Conservation (phyloP, 1,140 invertebrate species). For the Venturia canescens region DNA sequence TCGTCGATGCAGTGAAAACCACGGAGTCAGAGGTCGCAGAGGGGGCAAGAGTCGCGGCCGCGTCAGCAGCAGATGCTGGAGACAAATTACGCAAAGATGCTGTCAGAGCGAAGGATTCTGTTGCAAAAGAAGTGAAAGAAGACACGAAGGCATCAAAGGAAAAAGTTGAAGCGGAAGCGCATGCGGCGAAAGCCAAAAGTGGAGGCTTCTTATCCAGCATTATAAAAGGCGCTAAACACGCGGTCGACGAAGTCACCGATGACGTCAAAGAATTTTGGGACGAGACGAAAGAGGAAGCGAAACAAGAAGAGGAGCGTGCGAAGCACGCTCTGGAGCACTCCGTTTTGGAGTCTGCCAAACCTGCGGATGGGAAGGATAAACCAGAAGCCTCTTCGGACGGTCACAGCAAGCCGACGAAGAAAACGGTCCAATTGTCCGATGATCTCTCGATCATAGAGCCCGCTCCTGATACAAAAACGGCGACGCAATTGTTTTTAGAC, state of each 20-base stretch:
- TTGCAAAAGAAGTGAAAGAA: conserved; percentile 51
- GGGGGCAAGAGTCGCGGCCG: background rate
- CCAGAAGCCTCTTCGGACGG: conserved; percentile 8
- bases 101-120: conserved; percentile 14
- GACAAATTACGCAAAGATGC: conserved; percentile 37
- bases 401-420: background rate
- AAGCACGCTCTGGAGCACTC: conserved; percentile 29
- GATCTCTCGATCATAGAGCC: conserved; percentile 4
- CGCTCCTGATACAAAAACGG: conserved; percentile 49
- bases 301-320: conserved; percentile 36
- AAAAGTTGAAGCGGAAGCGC: conserved; percentile 60
- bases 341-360: background rate
- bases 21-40: conserved; percentile 43
- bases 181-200: conserved; percentile 54
- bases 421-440: conserved; percentile 23
- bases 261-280: conserved; percentile 53
- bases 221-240: conserved; percentile 56
- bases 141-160: conserved; percentile 50
- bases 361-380: background rate
- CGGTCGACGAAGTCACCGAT: conserved; percentile 58
- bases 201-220: conserved; percentile 58
- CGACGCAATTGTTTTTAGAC: conserved; percentile 55
- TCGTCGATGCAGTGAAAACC: conserved; percentile 18
- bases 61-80: conserved; percentile 14
- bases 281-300: conserved; percentile 49